These are phyloP conservation scores for Monodelphis domestica DNA, from an alignment of 2,797 vertebrate genomes.

Conservation along the genomic window DNA sequence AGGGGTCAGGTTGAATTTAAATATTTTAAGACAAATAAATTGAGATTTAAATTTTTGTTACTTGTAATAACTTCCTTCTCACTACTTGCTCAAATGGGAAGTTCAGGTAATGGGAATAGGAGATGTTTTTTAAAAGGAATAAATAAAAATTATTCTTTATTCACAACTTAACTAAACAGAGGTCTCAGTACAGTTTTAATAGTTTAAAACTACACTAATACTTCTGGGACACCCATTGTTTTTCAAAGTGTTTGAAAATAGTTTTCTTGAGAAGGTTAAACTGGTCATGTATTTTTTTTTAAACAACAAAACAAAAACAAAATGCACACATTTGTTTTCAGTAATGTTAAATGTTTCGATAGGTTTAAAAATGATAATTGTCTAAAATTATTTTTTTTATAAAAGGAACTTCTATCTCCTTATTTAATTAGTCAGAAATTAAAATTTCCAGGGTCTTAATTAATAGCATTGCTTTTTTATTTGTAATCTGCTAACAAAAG, in stretches of 20 bases:
- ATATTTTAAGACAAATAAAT: neutral
- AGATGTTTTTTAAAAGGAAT: too few relatives aligned
- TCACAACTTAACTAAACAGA: neutral
- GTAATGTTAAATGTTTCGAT: conserved; percentile 56
- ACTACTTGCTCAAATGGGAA: neutral
- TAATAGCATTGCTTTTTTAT: conserved; percentile 34
- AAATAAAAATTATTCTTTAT: neutral
- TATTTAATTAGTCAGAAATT: conserved; percentile 47
- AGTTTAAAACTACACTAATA: neutral
- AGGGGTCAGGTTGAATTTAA: neutral
- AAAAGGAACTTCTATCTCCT: neutral
- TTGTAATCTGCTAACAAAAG: conserved; percentile 17
- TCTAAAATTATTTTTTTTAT: too few relatives aligned
- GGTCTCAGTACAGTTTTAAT: neutral
- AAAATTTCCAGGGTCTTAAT: conserved; percentile 48
- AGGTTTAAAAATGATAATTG: conserved; percentile 15
- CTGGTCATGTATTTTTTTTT: neutral
- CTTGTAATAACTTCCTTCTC: neutral
- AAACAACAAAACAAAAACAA: too few relatives aligned
- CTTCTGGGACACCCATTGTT: neutral
- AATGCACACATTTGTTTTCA: neutral
- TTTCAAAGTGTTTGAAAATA: neutral
- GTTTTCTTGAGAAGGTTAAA: neutral
- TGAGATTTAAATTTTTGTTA: neutral
- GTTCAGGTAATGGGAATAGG: neutral